These are phyloP conservation scores for Podotricha telesiphe DNA, from an alignment of 2,888 invertebrate genomes.

Conservation along the genomic window DNA sequence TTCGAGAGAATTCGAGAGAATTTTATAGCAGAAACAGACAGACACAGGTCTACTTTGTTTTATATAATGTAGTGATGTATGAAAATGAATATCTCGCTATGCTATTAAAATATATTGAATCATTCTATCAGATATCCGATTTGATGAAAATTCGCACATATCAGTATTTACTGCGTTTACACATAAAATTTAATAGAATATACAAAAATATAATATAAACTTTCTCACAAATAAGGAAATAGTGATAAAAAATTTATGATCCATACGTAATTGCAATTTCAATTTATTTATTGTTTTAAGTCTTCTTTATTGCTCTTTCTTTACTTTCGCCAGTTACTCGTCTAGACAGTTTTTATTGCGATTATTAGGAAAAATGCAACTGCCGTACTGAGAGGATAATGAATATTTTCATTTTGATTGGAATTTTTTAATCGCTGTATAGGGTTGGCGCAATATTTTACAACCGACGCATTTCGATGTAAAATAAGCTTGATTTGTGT, in stretches of 20 bases:
- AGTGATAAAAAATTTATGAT: constrained; percentile 4
- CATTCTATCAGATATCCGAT: too few relatives aligned
- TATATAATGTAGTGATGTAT: too few relatives aligned
- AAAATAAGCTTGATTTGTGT: too few relatives aligned
- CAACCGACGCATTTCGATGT: too few relatives aligned
- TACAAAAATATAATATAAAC: neutral
- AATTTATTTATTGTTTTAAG: constrained; percentile 19
- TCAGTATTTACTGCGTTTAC: too few relatives aligned
- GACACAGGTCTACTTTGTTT: too few relatives aligned
- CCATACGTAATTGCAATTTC: constrained; percentile 14
- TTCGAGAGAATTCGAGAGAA: too few relatives aligned
- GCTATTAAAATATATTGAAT: too few relatives aligned
- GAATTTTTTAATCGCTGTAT: constrained; percentile 8
- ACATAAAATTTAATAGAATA: neutral
- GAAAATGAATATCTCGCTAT: too few relatives aligned
- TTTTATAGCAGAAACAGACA: too few relatives aligned
- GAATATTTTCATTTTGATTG: constrained; percentile 15
- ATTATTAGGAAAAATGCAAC: constrained; percentile 22
- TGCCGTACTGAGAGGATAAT: constrained; percentile 6
- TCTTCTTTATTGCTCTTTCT: constrained; percentile 3
- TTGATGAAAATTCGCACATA: too few relatives aligned
- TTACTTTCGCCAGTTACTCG: neutral
- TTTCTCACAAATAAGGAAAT: neutral
- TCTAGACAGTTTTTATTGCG: constrained; percentile 25
- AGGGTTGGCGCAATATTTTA: neutral